A percentile compares a stretch with the other conserved stretches of the same genome.
Evolutionary conservation across 1,140 invertebrate genomes (phyloP).

Genomic region (Pinna nobilis): DNA sequence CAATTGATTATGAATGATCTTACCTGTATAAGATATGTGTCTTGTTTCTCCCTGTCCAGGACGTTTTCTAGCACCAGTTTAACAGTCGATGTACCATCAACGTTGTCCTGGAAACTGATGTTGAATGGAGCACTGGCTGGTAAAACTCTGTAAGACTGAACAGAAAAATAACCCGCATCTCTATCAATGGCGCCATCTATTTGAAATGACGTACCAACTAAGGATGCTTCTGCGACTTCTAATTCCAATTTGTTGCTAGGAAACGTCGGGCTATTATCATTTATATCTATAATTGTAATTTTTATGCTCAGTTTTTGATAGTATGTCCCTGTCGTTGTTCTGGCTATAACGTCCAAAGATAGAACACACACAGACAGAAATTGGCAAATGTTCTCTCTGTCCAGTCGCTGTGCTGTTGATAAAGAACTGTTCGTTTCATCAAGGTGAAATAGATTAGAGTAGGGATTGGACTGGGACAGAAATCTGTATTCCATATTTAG

Average conservation of each 20-base stretch:
- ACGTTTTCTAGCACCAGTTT: constrained; percentile 48
- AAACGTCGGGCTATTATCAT: constrained; percentile 92
- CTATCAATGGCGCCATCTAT: constrained; percentile 57
- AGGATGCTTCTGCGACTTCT: constrained; percentile 51
- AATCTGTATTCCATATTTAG: constrained; percentile 38
- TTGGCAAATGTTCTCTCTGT: constrained; percentile 47
- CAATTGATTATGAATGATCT: neutral
- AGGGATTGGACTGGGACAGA: constrained; percentile 30
- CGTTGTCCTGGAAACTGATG: constrained; percentile 47
- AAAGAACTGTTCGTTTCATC: constrained; percentile 42
- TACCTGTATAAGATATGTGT: constrained; percentile 92
- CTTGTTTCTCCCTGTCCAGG: constrained; percentile 90
- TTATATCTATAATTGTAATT: constrained; percentile 87
- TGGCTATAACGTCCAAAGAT: constrained; percentile 51
- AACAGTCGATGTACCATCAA: constrained; percentile 51
- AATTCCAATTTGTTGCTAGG: constrained; percentile 62
- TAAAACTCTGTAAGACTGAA: constrained; percentile 53
- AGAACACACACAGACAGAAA: constrained; percentile 49
- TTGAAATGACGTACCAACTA: constrained; percentile 43
- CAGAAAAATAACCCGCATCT: constrained; percentile 53
- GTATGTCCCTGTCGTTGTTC: constrained; percentile 54
- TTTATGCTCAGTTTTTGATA: constrained; percentile 77
- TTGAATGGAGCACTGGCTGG: constrained; percentile 46
- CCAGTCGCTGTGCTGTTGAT: constrained; percentile 39
- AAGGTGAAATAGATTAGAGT: constrained; percentile 40